Evolutionary conservation across 2,888 invertebrate genomes (phyloP).

Genomic region (Sycophila texana): DNA sequence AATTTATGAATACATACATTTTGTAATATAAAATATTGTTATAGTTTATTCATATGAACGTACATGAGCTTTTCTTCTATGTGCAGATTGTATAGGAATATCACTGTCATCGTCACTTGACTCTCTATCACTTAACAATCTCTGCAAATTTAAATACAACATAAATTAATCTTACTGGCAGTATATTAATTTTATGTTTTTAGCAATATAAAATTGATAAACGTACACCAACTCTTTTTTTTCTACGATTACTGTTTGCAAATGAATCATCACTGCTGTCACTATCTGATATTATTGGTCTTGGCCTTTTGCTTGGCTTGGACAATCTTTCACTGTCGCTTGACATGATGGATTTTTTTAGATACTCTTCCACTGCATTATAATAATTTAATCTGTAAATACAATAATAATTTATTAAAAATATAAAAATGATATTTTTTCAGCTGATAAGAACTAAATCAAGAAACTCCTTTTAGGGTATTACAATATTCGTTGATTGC

Average conservation of each 20-base stretch:
- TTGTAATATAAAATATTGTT: not conserved
- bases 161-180: not conserved
- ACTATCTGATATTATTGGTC: slow-evolving; percentile 66
- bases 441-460: not conserved
- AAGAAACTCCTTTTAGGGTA: not conserved
- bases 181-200: not conserved
- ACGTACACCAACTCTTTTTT: slow-evolving; percentile 67
- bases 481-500: not conserved
- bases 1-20: not conserved
- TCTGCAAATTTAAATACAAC: slow-evolving; percentile 71
- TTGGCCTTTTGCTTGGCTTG: slow-evolving; percentile 66
- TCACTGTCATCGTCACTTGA: slow-evolving; percentile 66
- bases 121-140: slow-evolving; percentile 77
- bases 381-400: slow-evolving; percentile 58
- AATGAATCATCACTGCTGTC: slow-evolving; percentile 69
- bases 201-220: slow-evolving; percentile 16
- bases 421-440: not conserved
- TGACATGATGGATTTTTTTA: slow-evolving; percentile 64
- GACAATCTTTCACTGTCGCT: slow-evolving; percentile 66
- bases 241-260: slow-evolving; percentile 63
- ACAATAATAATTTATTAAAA: slow-evolving; percentile 24
- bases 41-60: slow-evolving; percentile 41
- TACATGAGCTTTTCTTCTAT: slow-evolving; percentile 67
- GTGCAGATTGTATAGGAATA: slow-evolving; percentile 58
- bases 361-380: slow-evolving; percentile 60